Conservation (phyloP, 2,888 invertebrate genomes). For the Eristalinus aeneus region DNA sequence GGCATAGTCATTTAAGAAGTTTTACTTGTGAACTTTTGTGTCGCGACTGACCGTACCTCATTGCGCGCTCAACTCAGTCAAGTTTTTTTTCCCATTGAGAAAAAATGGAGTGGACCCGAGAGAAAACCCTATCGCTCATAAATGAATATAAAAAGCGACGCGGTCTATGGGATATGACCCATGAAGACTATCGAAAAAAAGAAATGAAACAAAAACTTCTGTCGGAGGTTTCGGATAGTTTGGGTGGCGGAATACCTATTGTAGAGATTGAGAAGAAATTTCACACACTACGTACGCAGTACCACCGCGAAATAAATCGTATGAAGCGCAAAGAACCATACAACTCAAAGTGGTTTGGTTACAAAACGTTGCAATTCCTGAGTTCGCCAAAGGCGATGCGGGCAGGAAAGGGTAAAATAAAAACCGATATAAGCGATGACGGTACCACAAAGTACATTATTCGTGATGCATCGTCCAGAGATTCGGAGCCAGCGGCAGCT, state of each 20-base stretch:
- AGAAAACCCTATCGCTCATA: slow-evolving; percentile 79
- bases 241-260: slow-evolving; percentile 78
- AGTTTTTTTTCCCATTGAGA: not conserved
- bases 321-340: slow-evolving; percentile 83
- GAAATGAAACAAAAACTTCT: slow-evolving; percentile 78
- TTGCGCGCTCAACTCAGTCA: not conserved
- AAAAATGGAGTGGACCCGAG: slow-evolving; percentile 80
- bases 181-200: slow-evolving; percentile 80
- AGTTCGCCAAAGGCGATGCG: slow-evolving; percentile 82
- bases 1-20: not conserved
- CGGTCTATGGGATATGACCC: slow-evolving; percentile 80
- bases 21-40: not conserved
- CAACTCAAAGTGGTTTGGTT: slow-evolving; percentile 83
- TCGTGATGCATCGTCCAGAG: slow-evolving; percentile 73
- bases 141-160: slow-evolving; percentile 79
- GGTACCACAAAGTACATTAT: slow-evolving; percentile 77
- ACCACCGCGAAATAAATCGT: slow-evolving; percentile 83
- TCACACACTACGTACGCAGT: slow-evolving; percentile 84
- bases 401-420: slow-evolving; percentile 77
- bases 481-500: slow-evolving; percentile 71
- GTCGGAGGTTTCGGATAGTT: slow-evolving; percentile 76
- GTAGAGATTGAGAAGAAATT: slow-evolving; percentile 84
- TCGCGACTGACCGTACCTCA: not conserved
- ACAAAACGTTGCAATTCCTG: slow-evolving; percentile 83
- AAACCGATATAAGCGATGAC: slow-evolving; percentile 77